A percentile compares a stretch with the other conserved stretches of the same genome.
These are phyloP conservation scores for Diglossa cyanea DNA, from an alignment of 2,797 vertebrate species.

Conservation along the genomic window DNA sequence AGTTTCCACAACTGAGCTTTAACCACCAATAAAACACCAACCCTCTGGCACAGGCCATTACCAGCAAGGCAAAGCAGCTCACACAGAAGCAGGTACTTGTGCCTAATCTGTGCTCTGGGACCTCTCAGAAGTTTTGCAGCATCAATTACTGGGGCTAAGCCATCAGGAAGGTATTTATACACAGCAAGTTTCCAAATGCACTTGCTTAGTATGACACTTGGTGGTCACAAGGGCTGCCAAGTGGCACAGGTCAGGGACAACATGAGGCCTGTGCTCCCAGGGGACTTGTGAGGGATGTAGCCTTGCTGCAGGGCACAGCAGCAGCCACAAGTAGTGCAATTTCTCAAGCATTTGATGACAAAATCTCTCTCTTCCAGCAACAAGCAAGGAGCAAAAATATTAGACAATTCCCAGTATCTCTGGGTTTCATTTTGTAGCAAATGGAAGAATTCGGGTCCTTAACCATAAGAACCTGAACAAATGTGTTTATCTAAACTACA, in stretches of 20 bases:
- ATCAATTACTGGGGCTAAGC: neutral
- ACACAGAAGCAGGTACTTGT: neutral
- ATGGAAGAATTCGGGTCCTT: neutral
- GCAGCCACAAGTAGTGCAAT: neutral
- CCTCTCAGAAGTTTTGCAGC: neutral
- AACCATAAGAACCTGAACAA: neutral
- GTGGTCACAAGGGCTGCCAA: neutral
- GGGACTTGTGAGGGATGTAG: accelerated
- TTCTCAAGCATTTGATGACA: neutral
- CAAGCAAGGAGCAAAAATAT: neutral
- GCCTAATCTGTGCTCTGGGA: neutral
- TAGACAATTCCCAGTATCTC: neutral
- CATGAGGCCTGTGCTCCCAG: accelerated
- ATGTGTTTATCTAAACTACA: neutral
- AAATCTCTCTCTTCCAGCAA: neutral
- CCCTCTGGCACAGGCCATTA: neutral
- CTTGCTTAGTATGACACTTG: neutral
- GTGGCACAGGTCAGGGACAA: neutral
- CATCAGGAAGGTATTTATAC: accelerated
- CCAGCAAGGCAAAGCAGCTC: neutral
- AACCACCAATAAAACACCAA: neutral
- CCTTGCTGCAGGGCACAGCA: neutral
- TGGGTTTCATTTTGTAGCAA: neutral
- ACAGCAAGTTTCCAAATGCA: neutral
- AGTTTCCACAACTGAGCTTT: neutral